Evolutionary conservation across 2,888 invertebrate species (phyloP).

Genomic region (Notocelia uddmanniana): DNA sequence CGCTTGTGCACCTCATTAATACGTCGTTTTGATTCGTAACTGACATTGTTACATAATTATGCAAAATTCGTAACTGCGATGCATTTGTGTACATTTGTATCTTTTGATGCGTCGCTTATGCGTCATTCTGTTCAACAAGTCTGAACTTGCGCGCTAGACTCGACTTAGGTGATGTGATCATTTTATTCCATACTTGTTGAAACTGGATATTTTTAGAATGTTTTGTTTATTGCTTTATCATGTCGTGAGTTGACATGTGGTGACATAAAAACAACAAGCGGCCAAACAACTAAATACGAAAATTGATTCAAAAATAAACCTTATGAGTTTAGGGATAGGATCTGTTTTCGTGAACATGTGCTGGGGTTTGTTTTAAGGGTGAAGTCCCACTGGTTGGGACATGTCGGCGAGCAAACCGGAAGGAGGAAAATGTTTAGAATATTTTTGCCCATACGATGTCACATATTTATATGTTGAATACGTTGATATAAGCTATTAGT

Average conservation of each 20-base stretch:
- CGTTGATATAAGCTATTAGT: too few relatives aligned
- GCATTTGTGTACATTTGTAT: constrained; percentile 25
- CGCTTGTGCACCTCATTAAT: background rate
- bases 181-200: constrained; percentile 18
- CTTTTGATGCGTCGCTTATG: constrained; percentile 20
- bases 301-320: constrained; percentile 12
- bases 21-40: background rate
- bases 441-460: background rate
- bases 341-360: background rate
- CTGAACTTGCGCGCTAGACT: constrained; percentile 33
- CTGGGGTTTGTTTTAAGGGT: constrained; percentile 16
- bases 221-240: constrained; percentile 26
- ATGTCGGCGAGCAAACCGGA: constrained; percentile 27
- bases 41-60: constrained; percentile 11
- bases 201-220: constrained; percentile 14
- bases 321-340: background rate
- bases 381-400: constrained; percentile 20
- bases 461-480: background rate
- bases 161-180: constrained; percentile 27
- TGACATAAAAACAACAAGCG: constrained; percentile 15
- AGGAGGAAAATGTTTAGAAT: constrained; percentile 36
- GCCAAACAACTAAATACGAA: background rate
- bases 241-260: constrained; percentile 20
- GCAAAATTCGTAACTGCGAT: constrained; percentile 22
- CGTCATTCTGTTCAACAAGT: constrained; percentile 27